A percentile compares a stretch with the other conserved stretches of the same genome.
Evolutionary conservation across 2,113 vertebrate species (phyloP).

Genomic region (human): DNA sequence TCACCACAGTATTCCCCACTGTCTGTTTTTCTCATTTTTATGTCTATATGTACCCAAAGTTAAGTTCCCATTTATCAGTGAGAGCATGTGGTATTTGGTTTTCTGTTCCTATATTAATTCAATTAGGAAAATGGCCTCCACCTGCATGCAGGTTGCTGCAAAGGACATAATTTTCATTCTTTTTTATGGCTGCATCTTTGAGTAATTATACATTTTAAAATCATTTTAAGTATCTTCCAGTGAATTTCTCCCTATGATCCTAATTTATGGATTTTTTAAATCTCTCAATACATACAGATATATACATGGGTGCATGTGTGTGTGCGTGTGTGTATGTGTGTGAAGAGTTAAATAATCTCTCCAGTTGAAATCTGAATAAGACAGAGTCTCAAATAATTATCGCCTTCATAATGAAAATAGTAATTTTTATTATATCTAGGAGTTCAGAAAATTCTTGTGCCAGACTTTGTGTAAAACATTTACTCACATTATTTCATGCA

Average conservation of each 20-base stretch:
- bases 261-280: not conserved
- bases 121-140: too few species aligned
- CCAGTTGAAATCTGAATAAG: not conserved
- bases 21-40: too few species aligned
- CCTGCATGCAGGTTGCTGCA: too few species aligned
- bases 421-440: not conserved
- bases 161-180: too few species aligned
- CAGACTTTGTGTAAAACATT: not conserved
- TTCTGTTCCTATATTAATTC: too few species aligned
- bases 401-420: not conserved
- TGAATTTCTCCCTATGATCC: not conserved
- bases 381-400: not conserved
- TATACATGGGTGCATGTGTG: not conserved
- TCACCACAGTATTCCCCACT: too few species aligned
- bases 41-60: too few species aligned
- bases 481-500: not conserved
- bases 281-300: not conserved
- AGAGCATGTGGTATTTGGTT: too few species aligned
- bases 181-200: too few species aligned
- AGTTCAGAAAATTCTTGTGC: not conserved
- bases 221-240: not conserved
- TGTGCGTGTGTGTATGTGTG: not conserved
- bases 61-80: too few species aligned
- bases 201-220: not conserved
- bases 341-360: not conserved